Evolutionary conservation across 2,888 invertebrate species (phyloP).

Genomic region (Melieria crassipennis): DNA sequence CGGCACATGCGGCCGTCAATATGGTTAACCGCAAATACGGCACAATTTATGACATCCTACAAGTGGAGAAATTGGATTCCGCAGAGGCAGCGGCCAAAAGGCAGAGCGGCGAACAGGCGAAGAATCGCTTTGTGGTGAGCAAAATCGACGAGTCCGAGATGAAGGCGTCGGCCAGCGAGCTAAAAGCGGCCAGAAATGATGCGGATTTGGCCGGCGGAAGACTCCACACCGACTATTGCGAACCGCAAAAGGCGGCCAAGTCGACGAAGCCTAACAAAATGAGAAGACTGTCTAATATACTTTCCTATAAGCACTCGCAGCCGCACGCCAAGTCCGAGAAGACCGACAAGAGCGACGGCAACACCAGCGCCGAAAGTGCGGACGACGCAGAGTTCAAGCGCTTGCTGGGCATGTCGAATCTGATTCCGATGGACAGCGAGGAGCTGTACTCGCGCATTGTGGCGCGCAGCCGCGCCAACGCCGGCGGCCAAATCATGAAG

Average conservation of each 20-base stretch:
- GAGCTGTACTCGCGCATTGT: conserved; percentile 64
- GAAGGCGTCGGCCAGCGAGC: too few relatives aligned
- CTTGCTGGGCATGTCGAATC: conserved; percentile 53
- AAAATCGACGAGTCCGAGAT: conserved; percentile 59
- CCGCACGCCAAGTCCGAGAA: conserved; percentile 12
- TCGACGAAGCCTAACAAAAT: conserved; percentile 58
- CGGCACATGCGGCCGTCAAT: conserved; percentile 11
- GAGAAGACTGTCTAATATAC: conserved; percentile 64
- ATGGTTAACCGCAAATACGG: conserved; percentile 56
- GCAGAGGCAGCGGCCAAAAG: conserved; percentile 11
- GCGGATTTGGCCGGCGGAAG: background rate
- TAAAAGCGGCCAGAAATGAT: background rate
- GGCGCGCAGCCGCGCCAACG: conserved; percentile 50
- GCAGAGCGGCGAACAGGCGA: conserved; percentile 36
- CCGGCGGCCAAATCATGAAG: conserved; percentile 55
- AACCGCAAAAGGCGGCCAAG: conserved; percentile 37
- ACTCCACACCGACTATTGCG: background rate
- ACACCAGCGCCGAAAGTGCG: conserved; percentile 5
- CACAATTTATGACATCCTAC: conserved; percentile 65
- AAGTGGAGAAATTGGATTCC: conserved; percentile 56
- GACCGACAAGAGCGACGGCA: conserved; percentile 13
- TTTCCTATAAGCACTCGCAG: conserved; percentile 52
- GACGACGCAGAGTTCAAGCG: conserved; percentile 22
- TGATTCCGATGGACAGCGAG: conserved; percentile 62
- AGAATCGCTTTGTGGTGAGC: conserved; percentile 62